Base-by-base conservation (phyloP, 2,113 vertebrate genomes). In the Damaliscus lunatus region DNA sequence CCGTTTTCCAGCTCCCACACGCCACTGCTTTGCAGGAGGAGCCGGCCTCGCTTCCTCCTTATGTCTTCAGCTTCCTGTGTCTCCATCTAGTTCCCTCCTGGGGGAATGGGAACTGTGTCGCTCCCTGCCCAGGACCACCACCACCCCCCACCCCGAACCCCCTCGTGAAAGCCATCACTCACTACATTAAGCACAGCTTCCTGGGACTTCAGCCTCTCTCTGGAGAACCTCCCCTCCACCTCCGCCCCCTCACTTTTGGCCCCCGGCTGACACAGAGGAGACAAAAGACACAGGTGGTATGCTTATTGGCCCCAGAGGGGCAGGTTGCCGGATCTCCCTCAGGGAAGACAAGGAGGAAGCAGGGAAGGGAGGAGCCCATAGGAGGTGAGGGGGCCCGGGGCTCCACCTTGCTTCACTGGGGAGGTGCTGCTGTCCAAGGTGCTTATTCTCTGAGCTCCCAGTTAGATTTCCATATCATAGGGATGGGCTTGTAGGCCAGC, bases 191-290 rank as follows among this genome's bases (percentile, higher is more conserved):
- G 3, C 1, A 6, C 46, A 46, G 50, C 43, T 50, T 62, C 67
- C 89, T 5, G 13, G 83, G 33, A 33, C 10, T 40, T 67, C 29
- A 4, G 80, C 29, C 78, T 57, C 80, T 82, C 90, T 33, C 29
- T 40, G 74, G 55, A 91, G 60, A 46, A 5, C 6, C 74, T 27
- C 19, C 36, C n/a, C n/a, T 71, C 64, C n/a, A 36, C 64, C n/a
- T n/a, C 17, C 1, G 3, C 82, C 77, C 40, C 27, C 3, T 0
- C 5, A 64, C 64, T 96, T 84, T 77, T 13, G 40, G 83, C 15
- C 77, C 85, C 71, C 36, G 25, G 82, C 19, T 88, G 95, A 94
- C 46, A 92, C 52, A 40, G 40, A 90, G 43, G 90, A 96, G 88
- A 88, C 59, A 33, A 46, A 55, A 87, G 74, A 78, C 2, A 7